Percentiles rank a stretch among this genome's conserved stretches.
phyloP scores from a whole-genome alignment of 2,888 invertebrate genomes.

The Limulus polyphemus region DNA sequence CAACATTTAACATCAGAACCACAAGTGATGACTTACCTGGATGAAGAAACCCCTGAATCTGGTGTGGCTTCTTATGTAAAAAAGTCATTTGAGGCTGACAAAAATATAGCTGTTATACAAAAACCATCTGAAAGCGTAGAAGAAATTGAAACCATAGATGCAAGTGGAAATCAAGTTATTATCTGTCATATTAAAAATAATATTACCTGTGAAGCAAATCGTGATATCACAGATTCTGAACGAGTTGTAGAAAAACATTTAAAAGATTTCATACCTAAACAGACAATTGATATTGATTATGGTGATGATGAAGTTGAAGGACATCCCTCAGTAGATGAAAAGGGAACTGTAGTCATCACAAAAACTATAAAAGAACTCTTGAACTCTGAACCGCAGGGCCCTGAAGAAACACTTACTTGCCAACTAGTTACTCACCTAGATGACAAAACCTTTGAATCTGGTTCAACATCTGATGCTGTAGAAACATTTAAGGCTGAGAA shows the following conservation, averaged over 20 bases:
- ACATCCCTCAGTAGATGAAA: constrained; percentile 42
- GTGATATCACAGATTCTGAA: neutral
- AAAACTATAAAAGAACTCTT: constrained; percentile 34
- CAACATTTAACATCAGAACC: constrained; percentile 15
- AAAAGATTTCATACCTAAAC: neutral
- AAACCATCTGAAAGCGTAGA: constrained; percentile 37
- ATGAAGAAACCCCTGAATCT: constrained; percentile 37
- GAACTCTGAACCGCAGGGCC: neutral
- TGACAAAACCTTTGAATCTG: too few species aligned
- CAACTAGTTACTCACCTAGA: too few species aligned
- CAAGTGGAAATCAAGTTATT: constrained; percentile 44
- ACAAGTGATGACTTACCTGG: constrained; percentile 30
- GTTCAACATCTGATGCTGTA: too few species aligned
- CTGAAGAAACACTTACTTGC: too few species aligned
- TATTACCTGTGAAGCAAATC: neutral
- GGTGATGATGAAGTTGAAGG: constrained; percentile 44
- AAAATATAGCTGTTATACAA: too few species aligned
- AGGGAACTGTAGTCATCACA: constrained; percentile 45
- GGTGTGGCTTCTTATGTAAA: too few species aligned
- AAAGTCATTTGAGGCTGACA: too few species aligned
- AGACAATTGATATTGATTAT: constrained; percentile 24
- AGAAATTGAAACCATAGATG: constrained; percentile 43
- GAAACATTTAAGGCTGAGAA: too few species aligned
- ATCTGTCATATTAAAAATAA: constrained; percentile 37
- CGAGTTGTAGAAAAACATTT: neutral